Percentiles rank a stretch among this genome's conserved stretches.
Conservation (phyloP, 2,113 vertebrate species). For the Nothocercus nigrocapillus region DNA sequence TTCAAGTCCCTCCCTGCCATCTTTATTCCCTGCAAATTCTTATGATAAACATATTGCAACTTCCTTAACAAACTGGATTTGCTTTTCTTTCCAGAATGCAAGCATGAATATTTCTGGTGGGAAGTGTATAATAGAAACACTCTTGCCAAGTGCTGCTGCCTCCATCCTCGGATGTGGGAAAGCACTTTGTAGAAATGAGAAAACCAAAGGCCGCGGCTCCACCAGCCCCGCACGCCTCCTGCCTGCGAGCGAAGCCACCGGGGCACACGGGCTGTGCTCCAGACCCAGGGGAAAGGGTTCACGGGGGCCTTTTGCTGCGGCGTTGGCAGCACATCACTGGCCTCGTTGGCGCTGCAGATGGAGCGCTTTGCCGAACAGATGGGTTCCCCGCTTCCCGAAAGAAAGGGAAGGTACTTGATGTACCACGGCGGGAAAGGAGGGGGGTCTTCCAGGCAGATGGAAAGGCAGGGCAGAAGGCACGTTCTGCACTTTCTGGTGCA, state of each 20-base stretch:
- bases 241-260: not conserved
- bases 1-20: not conserved
- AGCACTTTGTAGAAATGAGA: constrained; percentile 36
- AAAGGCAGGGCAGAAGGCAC: constrained; percentile 26
- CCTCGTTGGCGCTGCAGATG: constrained; percentile 46
- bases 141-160: not conserved
- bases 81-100: not conserved
- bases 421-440: constrained; percentile 17
- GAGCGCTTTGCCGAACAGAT: constrained; percentile 52
- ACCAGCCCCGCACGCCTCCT: not conserved
- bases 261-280: not conserved
- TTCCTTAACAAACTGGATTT: not conserved
- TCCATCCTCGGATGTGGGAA: constrained; percentile 19
- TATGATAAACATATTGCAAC: not conserved
- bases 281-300: not conserved
- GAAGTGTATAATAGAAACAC: not conserved
- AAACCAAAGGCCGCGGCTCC: constrained; percentile 8
- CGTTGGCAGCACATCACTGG: constrained; percentile 67
- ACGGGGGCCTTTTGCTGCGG: constrained; percentile 56
- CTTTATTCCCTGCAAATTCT: not conserved
- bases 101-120: not conserved
- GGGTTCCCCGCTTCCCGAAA: constrained; percentile 62
- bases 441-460: constrained; percentile 44
- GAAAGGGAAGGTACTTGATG: constrained; percentile 62
- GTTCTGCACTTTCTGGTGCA: constrained; percentile 20